Evolutionary conservation across 2,888 invertebrate species (phyloP).

Genomic region (Drosophila diplacantha): DNA sequence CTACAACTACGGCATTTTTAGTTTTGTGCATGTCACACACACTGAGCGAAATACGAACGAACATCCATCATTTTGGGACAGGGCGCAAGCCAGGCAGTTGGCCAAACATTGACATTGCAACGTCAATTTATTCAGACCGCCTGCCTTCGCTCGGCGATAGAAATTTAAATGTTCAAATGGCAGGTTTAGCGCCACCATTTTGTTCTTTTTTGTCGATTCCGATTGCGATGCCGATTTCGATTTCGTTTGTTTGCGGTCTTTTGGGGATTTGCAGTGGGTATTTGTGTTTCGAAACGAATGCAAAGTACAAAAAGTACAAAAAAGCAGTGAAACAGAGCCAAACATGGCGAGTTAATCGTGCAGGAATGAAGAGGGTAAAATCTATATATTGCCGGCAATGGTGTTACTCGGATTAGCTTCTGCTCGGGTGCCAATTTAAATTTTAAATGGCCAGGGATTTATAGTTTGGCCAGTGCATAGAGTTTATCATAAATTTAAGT

Average conservation of each 20-base stretch:
- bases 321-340: constrained; percentile 7
- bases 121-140: constrained; percentile 57
- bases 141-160: constrained; percentile 54
- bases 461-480: constrained; percentile 6
- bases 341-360: constrained; percentile 26
- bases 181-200: constrained; percentile 31
- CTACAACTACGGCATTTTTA: constrained; percentile 7
- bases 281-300: constrained; percentile 26
- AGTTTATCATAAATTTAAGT: constrained; percentile 14
- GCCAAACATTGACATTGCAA: constrained; percentile 41
- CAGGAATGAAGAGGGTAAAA: constrained; percentile 1
- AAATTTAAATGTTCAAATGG: constrained; percentile 62
- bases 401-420: constrained; percentile 30
- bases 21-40: constrained; percentile 13
- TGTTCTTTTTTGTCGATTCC: constrained; percentile 13
- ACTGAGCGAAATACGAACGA: constrained; percentile 36
- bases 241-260: constrained; percentile 41
- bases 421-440: constrained; percentile 23
- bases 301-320: constrained; percentile 12
- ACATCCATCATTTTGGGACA: constrained; percentile 53
- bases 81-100: background rate
- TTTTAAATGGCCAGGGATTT: constrained; percentile 15
- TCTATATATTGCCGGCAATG: constrained; percentile 13
- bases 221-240: constrained; percentile 14
- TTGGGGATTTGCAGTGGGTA: constrained; percentile 36